Percentiles rank a stretch among this genome's conserved stretches.
phyloP scores from a whole-genome alignment of 2,113 vertebrate species.

The Cranoglanis bouderius region DNA sequence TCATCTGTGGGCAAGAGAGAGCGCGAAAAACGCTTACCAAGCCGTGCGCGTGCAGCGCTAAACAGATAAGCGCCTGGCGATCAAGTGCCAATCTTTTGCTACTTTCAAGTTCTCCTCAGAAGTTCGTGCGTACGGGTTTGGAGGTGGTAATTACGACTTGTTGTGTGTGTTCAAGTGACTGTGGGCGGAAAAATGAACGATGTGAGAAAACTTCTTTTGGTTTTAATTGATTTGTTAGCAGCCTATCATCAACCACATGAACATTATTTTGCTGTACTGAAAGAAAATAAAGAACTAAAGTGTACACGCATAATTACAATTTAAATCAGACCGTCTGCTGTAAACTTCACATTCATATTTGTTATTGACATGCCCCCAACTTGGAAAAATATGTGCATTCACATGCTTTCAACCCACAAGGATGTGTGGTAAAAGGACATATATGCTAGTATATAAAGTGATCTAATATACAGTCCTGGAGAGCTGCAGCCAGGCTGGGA shows the following conservation, averaged over 20 bases:
- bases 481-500: background rate
- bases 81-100: background rate
- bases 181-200: background rate
- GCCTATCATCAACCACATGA: background rate
- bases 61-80: background rate
- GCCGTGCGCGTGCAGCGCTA: background rate
- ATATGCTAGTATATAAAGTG: background rate
- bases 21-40: constrained; percentile 15
- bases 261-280: background rate
- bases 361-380: background rate
- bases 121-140: background rate
- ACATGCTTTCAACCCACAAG: background rate
- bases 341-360: background rate
- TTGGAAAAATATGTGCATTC: background rate
- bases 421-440: too few relatives aligned
- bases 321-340: background rate
- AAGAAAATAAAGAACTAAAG: background rate
- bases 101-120: background rate
- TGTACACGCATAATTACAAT: background rate
- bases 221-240: background rate
- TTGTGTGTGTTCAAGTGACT: background rate
- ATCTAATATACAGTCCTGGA: background rate
- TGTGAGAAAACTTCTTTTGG: background rate
- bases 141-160: background rate
- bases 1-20: background rate